Evolutionary conservation across 1,140 invertebrate genomes (phyloP).

Genomic region (Metaphire vulgaris): DNA sequence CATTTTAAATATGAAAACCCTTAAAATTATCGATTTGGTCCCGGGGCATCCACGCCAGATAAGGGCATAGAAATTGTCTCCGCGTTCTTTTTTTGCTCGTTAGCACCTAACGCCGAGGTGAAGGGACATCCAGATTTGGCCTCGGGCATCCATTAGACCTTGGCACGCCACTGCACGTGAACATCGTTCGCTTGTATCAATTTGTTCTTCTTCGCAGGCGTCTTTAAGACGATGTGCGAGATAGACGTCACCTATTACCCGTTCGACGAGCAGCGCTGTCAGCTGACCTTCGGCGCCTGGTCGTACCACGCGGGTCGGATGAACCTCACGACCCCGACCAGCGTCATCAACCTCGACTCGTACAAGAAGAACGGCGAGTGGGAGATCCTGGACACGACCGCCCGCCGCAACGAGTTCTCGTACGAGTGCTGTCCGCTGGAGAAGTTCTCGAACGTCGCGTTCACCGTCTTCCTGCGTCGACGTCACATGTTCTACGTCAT

Average conservation of each 20-base stretch:
- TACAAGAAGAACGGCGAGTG: slow-evolving; percentile 30
- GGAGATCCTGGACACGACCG: slow-evolving; percentile 23
- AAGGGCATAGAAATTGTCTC: no score
- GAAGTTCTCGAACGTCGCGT: slow-evolving; percentile 28
- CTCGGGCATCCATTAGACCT: no score
- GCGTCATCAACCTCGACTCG: slow-evolving; percentile 26
- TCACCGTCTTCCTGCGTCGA: slow-evolving; percentile 22
- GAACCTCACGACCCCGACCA: slow-evolving; percentile 24
- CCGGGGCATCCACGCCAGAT: no score
- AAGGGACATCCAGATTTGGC: no score
- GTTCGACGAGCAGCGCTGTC: slow-evolving; percentile 29
- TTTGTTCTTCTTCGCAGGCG: no score
- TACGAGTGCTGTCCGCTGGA: slow-evolving; percentile 25
- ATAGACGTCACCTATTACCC: slow-evolving; percentile 31
- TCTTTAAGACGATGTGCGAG: slow-evolving; percentile 30
- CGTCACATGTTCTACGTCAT: slow-evolving; percentile 30
- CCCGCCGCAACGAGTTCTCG: slow-evolving; percentile 22
- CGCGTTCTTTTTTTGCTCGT: no score
- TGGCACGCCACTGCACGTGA: no score
- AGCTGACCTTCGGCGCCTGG: slow-evolving; percentile 30
- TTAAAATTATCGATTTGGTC: no score
- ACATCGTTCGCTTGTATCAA: no score
- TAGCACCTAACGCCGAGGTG: no score
- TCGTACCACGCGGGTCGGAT: slow-evolving; percentile 29
- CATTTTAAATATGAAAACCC: no score